Evolutionary conservation across 2,797 vertebrate genomes (phyloP).

Genomic region (Galagoides demidoff): DNA sequence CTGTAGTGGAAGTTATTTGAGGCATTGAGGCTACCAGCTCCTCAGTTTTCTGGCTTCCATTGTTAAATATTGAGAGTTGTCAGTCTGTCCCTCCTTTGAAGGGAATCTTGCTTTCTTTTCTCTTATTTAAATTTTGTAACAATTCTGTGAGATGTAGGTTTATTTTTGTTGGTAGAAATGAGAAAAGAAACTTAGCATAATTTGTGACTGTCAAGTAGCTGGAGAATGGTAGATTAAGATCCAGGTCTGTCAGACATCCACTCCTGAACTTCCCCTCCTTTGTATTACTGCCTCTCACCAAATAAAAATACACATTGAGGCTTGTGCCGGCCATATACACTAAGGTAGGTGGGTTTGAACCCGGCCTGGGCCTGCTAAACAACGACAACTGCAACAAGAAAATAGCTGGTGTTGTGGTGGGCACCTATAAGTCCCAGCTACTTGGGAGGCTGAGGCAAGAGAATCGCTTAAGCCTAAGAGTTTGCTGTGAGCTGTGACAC

Average conservation of each 20-base stretch:
- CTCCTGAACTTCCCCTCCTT: background rate
- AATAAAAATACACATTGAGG: background rate
- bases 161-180: slow-evolving; percentile 25
- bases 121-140: slow-evolving; percentile 45
- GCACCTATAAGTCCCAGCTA: too few species aligned
- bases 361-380: too few species aligned
- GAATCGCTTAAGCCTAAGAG: too few species aligned
- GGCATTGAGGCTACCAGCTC: background rate
- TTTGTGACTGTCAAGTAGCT: background rate
- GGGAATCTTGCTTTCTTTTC: background rate
- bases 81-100: slow-evolving; percentile 5
- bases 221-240: slow-evolving; percentile 37
- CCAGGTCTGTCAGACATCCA: slow-evolving; percentile 13
- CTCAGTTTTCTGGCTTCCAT: background rate
- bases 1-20: background rate
- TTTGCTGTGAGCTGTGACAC: too few species aligned
- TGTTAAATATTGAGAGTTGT: slow-evolving; percentile 28
- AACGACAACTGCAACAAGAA: too few species aligned
- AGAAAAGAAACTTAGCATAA: slow-evolving; percentile 2
- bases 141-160: background rate
- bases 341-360: too few species aligned
- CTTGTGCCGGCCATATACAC: too few species aligned
- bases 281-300: background rate
- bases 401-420: too few species aligned
- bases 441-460: too few species aligned